Percentiles rank a stretch among this genome's conserved stretches.
These are phyloP conservation scores for Centropristis striata DNA, from an alignment of 2,113 vertebrate species.

Conservation along the genomic window DNA sequence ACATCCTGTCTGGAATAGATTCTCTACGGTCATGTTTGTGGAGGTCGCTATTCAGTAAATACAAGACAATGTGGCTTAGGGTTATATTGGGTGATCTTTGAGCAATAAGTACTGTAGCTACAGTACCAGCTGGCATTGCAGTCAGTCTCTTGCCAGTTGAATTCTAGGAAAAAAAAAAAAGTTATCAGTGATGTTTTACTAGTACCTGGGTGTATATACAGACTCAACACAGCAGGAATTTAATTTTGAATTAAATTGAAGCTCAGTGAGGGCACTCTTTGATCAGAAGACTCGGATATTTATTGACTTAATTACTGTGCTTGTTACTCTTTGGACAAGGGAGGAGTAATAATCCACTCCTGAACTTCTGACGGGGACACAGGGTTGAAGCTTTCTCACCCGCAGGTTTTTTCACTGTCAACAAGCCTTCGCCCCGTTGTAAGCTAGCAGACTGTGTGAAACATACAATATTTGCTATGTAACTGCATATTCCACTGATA, in stretches of 20 bases:
- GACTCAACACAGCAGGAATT: slow-evolving; percentile 67
- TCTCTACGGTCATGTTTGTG: slow-evolving; percentile 52
- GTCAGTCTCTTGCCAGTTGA: not conserved
- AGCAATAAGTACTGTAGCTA: slow-evolving; percentile 40
- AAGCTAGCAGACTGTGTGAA: slow-evolving; percentile 71
- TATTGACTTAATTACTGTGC: slow-evolving; percentile 70
- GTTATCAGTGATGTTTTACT: slow-evolving; percentile 32
- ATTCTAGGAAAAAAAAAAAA: slow-evolving; percentile 22
- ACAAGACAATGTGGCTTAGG: slow-evolving; percentile 22
- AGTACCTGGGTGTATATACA: slow-evolving; percentile 41
- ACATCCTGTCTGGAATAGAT: slow-evolving; percentile 49
- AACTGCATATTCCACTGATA: slow-evolving; percentile 73
- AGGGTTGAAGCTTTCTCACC: slow-evolving; percentile 68
- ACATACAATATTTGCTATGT: slow-evolving; percentile 74
- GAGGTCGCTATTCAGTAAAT: slow-evolving; percentile 49
- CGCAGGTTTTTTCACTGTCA: slow-evolving; percentile 56
- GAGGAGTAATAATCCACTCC: slow-evolving; percentile 52
- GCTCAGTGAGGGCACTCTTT: slow-evolving; percentile 46
- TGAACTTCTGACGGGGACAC: slow-evolving; percentile 61
- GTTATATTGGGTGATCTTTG: slow-evolving; percentile 44
- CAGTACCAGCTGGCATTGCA: slow-evolving; percentile 41
- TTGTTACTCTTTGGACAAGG: slow-evolving; percentile 65
- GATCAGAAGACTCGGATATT: slow-evolving; percentile 64
- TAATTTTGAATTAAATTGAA: slow-evolving; percentile 63
- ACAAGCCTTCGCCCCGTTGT: slow-evolving; percentile 45